Evolutionary conservation across 2,113 vertebrate species (phyloP).

Genomic region (Nesoenas mayeri): DNA sequence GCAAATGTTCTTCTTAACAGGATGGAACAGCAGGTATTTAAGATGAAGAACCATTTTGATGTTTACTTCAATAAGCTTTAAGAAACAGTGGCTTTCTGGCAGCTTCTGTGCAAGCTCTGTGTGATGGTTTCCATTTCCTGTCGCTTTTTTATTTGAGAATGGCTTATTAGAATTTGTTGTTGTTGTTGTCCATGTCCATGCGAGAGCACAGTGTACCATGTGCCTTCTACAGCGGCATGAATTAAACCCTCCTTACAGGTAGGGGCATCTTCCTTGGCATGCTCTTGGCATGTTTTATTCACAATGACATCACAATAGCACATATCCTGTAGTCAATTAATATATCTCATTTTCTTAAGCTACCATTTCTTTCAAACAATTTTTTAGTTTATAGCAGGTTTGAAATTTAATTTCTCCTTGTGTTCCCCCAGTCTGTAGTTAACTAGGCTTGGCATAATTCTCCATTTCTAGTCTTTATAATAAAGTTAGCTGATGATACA

Average conservation of each 20-base stretch:
- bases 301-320: neutral
- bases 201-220: neutral
- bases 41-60: neutral
- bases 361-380: neutral
- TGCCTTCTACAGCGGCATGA: neutral
- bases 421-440: neutral
- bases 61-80: neutral
- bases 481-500: neutral
- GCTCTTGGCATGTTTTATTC: neutral
- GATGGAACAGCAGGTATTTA: neutral
- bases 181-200: neutral
- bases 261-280: neutral
- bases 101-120: neutral
- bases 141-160: neutral
- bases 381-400: neutral
- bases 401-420: neutral
- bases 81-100: neutral
- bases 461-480: neutral
- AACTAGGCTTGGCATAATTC: neutral
- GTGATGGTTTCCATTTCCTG: neutral
- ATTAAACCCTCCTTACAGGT: neutral
- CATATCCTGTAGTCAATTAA: neutral
- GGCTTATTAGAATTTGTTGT: neutral
- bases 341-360: neutral
- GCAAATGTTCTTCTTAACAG: neutral